Conservation (phyloP, 1,140 invertebrate species). For the Monochamus saltuarius region DNA sequence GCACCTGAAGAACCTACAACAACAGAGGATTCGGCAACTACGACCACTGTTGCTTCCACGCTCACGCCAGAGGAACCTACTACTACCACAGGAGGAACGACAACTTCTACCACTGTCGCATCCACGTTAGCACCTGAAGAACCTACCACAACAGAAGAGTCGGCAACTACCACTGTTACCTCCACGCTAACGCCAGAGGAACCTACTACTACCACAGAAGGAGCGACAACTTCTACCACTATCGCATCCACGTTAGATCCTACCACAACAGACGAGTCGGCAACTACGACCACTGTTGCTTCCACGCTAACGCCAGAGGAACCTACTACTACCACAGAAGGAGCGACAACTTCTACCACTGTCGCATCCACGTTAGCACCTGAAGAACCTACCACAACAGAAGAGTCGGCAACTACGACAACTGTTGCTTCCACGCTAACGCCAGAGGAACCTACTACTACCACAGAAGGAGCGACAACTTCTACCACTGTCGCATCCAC, state of each 20-base stretch:
- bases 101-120: too few species aligned
- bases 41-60: too few species aligned
- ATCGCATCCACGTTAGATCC: background rate
- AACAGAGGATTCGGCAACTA: too few species aligned
- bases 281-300: background rate
- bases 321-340: background rate
- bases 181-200: too few species aligned
- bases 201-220: too few species aligned
- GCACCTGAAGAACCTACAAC: too few species aligned
- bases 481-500: background rate
- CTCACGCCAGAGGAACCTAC: too few species aligned
- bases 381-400: background rate
- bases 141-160: too few species aligned
- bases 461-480: background rate
- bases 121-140: too few species aligned
- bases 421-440: background rate
- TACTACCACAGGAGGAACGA: too few species aligned
- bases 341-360: background rate
- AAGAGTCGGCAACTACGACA: background rate
- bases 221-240: too few species aligned
- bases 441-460: background rate
- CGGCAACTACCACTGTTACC: too few species aligned
- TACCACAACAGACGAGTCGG: background rate
- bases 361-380: background rate
- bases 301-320: background rate